A percentile compares a stretch with the other conserved stretches of the same genome.
These are phyloP conservation scores for Spilogale gracilis DNA, from an alignment of 2,113 vertebrate genomes.

Conservation along the genomic window DNA sequence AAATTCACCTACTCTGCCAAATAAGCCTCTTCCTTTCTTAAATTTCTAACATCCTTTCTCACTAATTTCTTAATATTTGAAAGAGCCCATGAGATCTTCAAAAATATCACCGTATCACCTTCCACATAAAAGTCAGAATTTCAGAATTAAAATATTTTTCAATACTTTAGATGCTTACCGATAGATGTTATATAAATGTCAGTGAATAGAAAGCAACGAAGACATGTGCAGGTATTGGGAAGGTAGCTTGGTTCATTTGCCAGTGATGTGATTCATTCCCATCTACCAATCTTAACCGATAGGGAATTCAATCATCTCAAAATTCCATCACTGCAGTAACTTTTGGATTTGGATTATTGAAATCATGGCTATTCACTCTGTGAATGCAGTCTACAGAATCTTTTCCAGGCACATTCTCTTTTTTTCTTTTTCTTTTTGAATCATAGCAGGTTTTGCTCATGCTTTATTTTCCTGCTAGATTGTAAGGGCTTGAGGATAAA, in stretches of 20 bases:
- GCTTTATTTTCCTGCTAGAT: not conserved
- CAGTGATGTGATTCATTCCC: not conserved
- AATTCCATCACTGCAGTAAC: not conserved
- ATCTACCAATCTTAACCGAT: not conserved
- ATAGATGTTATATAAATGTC: not conserved
- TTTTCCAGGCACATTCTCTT: not conserved
- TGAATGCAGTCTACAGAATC: not conserved
- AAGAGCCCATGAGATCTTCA: not conserved
- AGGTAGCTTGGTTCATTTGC: not conserved
- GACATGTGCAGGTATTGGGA: not conserved
- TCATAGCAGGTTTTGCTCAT: not conserved
- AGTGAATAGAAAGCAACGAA: not conserved
- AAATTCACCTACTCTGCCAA: not conserved
- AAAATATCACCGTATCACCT: not conserved
- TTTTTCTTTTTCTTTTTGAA: not conserved
- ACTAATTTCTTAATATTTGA: not conserved
- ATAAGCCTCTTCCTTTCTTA: not conserved
- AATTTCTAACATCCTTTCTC: not conserved
- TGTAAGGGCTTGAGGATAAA: not conserved
- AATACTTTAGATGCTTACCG: not conserved
- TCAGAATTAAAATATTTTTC: not conserved
- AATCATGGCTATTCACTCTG: slow-evolving; percentile 13
- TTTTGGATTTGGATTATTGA: not conserved
- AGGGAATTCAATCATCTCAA: not conserved
- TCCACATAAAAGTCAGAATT: not conserved